Base-by-base conservation (phyloP, 64 coral and sea anemone species). In the Dendronephthya gigantea region DNA sequence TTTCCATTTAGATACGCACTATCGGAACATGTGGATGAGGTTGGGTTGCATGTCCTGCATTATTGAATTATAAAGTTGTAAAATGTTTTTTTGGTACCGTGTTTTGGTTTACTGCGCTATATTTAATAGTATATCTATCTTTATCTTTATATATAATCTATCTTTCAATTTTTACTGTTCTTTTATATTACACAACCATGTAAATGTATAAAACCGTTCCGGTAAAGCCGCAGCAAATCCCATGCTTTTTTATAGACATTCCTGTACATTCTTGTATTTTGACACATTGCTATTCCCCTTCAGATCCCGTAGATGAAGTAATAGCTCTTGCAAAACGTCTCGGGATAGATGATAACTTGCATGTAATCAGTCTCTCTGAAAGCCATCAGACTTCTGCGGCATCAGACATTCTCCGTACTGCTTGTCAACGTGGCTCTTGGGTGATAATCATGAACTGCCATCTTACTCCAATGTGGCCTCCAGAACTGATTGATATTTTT, bases 371-470 rank as follows among this genome's bases (percentile, higher is more conserved):
- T 34, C 30, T 79, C 72, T 29, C 13, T 79, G 72, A 79, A 79
- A 19, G 14, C 0, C 32, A 39, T 79, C 72, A 39, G 15, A 0
- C 25, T 62, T 62, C 55, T 62, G 15, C 32, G 15, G 72, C 31
- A 36, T 34, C 72, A 29, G 32, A 79, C 5, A 79, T 36, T 36
- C 30, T 79, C 4, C 72, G 72, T 6, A 39, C 30, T 79, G 72
- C 72, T 39, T 79, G 72, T 79, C 32, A 79, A 79, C 72, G 36
- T 35, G 72, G 72, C 15, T 79, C 36, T 16, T 79, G 72, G 72
- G 72, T 39, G 22, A 9, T 79, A 13, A 39, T 79, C 32, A 34
- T 36, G 29, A 79, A 79, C 36, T 34, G 72, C 29, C 72, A 79
- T 79, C 72, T 79, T 79, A 39, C 29, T 34, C 19, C 72, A 29